Percentiles rank a stretch among this genome's conserved stretches.
Conservation (phyloP, 2,797 vertebrate genomes). For the Rhinogobio ventralis region DNA sequence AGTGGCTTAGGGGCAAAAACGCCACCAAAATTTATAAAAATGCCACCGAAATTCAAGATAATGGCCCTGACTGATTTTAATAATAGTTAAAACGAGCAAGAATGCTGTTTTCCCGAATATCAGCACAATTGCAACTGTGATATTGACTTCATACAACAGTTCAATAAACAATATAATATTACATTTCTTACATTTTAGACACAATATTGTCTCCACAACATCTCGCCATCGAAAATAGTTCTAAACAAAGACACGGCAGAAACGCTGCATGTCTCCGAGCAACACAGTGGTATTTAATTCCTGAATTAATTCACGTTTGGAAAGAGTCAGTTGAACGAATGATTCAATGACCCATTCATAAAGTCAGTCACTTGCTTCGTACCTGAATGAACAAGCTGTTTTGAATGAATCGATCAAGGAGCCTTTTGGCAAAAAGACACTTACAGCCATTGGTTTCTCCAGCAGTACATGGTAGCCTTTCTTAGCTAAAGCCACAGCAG, state of each 20-base stretch:
- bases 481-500: constrained; percentile 78
- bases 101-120: neutral
- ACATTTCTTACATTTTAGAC: neutral
- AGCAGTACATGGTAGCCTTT: constrained; percentile 83
- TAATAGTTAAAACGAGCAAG: neutral
- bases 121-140: neutral
- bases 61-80: neutral
- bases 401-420: neutral
- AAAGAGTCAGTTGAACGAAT: neutral
- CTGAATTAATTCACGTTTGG: neutral
- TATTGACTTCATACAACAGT: neutral
- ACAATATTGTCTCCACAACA: neutral
- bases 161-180: neutral
- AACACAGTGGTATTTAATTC: neutral
- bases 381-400: neutral
- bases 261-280: neutral
- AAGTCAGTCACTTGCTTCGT: neutral
- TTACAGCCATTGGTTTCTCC: constrained; percentile 87
- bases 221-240: neutral
- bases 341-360: neutral
- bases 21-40: neutral
- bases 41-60: neutral
- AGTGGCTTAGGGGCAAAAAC: neutral
- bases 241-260: neutral
- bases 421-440: constrained; percentile 58